Conservation (phyloP, 1,140 invertebrate species). For the Chironomus striatipennis region DNA sequence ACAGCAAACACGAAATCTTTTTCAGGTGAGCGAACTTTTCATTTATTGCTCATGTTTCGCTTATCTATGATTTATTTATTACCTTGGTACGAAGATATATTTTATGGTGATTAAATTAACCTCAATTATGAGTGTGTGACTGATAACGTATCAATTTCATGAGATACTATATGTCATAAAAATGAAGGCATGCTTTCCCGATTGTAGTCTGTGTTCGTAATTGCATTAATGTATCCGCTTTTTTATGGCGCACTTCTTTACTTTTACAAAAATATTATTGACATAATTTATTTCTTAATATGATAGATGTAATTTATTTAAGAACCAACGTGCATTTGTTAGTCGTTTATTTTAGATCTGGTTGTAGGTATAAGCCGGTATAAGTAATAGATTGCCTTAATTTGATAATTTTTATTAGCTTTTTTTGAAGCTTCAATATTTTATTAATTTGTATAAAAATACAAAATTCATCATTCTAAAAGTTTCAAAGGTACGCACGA, state of each 20-base stretch:
- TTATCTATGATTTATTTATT: conserved; percentile 15
- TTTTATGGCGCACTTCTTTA: not conserved
- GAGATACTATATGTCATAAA: not conserved
- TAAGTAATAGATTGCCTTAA: too few species aligned
- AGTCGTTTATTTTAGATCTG: too few species aligned
- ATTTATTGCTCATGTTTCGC: not conserved
- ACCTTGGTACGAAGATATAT: not conserved
- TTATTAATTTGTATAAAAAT: too few species aligned
- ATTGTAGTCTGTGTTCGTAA: not conserved
- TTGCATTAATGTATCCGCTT: not conserved
- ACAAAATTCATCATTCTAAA: too few species aligned
- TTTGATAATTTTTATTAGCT: too few species aligned
- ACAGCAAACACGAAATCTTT: not conserved
- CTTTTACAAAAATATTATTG: too few species aligned
- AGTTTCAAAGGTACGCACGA: too few species aligned
- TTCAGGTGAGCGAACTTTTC: not conserved
- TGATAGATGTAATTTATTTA: too few species aligned
- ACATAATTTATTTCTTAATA: too few species aligned
- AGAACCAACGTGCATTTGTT: too few species aligned
- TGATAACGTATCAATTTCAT: conserved; percentile 14
- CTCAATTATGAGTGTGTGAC: conserved; percentile 2
- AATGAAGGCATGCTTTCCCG: not conserved
- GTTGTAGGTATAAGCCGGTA: too few species aligned
- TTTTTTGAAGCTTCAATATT: too few species aligned
- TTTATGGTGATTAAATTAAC: conserved; percentile 14